These are phyloP conservation scores for Arge pagana DNA, from an alignment of 2,888 invertebrate species.

Conservation along the genomic window DNA sequence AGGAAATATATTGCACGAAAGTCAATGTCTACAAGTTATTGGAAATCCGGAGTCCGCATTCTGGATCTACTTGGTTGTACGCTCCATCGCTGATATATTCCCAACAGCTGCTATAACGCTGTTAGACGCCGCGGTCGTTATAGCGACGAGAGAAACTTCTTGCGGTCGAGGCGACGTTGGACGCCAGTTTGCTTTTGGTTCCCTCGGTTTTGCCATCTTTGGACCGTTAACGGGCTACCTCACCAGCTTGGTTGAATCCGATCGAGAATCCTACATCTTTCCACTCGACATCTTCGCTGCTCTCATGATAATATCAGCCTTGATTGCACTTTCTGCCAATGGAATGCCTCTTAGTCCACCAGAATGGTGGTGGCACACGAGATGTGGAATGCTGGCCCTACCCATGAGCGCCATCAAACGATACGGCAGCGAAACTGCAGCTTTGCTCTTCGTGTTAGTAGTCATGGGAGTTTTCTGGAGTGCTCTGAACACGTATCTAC, in stretches of 20 bases:
- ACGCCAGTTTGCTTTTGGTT: conserved; percentile 76
- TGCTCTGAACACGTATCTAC: conserved; percentile 77
- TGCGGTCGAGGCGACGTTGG: conserved; percentile 80
- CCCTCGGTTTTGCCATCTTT: conserved; percentile 73
- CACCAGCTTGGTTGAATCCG: conserved; percentile 34
- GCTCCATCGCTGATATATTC: conserved; percentile 77
- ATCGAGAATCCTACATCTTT: conserved; percentile 58
- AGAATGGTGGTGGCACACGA: conserved; percentile 88
- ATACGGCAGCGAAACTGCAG: conserved; percentile 75
- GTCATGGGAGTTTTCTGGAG: conserved; percentile 80
- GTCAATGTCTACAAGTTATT: conserved; percentile 66
- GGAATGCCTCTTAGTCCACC: conserved; percentile 80
- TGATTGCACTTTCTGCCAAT: conserved; percentile 49
- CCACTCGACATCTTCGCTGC: conserved; percentile 63
- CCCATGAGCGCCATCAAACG: conserved; percentile 80
- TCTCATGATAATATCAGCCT: conserved; percentile 62
- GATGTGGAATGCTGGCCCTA: conserved; percentile 75
- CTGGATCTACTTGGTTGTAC: conserved; percentile 71
- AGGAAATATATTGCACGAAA: conserved; percentile 70
- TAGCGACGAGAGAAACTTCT: conserved; percentile 80
- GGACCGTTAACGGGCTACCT: conserved; percentile 64
- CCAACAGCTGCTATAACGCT: conserved; percentile 74
- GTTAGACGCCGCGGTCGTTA: conserved; percentile 77
- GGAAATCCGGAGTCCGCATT: conserved; percentile 73
- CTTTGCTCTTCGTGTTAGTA: conserved; percentile 70